A percentile compares a stretch with the other conserved stretches of the same genome.
phyloP scores from a whole-genome alignment of 2,797 vertebrate genomes.

The Microcaecilia unicolor region DNA sequence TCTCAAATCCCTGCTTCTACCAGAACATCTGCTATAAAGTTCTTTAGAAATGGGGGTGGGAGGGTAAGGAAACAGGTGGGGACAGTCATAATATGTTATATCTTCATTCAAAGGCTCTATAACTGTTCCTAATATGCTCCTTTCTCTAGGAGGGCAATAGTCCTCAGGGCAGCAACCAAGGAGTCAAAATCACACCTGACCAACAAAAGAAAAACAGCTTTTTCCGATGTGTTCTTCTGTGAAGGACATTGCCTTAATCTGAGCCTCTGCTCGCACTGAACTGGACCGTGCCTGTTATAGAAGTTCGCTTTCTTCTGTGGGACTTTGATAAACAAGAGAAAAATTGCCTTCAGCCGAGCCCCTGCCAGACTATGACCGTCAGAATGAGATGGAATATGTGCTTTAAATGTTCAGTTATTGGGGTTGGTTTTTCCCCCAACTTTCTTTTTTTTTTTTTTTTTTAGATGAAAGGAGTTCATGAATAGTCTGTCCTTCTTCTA shows the following conservation, averaged over 20 bases:
- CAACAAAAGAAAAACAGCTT: constrained; percentile 94
- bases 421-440: no score
- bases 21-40: no score
- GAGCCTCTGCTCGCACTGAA: constrained; percentile 46
- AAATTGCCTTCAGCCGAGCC: constrained; percentile 11
- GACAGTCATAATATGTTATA: no score
- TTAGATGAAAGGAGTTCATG: constrained; percentile 35
- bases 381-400: constrained; percentile 34
- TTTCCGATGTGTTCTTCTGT: constrained; percentile 92
- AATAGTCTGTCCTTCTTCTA: no score
- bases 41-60: no score
- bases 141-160: constrained; percentile 83
- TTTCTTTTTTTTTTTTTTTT: no score
- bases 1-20: no score
- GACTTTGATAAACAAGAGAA: constrained; percentile 8
- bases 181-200: constrained; percentile 85
- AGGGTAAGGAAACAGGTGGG: no score
- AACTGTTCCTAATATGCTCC: no score
- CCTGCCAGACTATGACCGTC: constrained; percentile 26
- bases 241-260: constrained; percentile 62
- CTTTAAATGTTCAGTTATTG: constrained; percentile 45
- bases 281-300: constrained; percentile 70
- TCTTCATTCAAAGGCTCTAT: no score
- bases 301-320: constrained; percentile 30
- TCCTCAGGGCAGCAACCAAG: constrained; percentile 83